Conservation (phyloP, 2,888 invertebrate genomes). For the Thecophora atra region DNA sequence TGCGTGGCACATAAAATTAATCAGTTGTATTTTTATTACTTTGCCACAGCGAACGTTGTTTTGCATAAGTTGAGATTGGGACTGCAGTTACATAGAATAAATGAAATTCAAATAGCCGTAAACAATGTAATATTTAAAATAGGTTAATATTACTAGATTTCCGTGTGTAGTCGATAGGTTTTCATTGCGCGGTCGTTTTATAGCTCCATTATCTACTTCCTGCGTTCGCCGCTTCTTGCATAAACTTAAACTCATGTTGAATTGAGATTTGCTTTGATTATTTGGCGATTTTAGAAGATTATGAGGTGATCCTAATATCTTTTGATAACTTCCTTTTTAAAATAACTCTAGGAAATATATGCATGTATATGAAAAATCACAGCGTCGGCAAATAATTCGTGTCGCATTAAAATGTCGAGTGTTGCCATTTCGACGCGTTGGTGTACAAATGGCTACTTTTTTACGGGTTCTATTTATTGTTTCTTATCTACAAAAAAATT, state of each 20-base stretch:
- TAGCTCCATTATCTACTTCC: slow-evolving; percentile 4
- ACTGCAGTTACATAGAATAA: slow-evolving; percentile 23
- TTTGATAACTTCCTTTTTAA: too few species aligned
- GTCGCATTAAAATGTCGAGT: too few species aligned
- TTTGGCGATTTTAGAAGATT: background rate
- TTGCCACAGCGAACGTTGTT: slow-evolving; percentile 57
- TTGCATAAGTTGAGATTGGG: slow-evolving; percentile 40
- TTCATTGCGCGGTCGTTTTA: slow-evolving; percentile 11
- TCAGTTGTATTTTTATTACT: slow-evolving; percentile 69
- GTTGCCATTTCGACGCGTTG: too few species aligned
- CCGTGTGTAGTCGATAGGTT: background rate
- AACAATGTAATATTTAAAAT: background rate
- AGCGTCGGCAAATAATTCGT: too few species aligned
- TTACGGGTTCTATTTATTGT: too few species aligned
- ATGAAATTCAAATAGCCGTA: background rate
- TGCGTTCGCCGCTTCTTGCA: slow-evolving; percentile 21
- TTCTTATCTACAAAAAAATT: too few species aligned
- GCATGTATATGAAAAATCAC: too few species aligned
- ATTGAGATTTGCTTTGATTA: background rate
- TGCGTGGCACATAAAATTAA: slow-evolving; percentile 95
- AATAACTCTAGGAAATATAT: too few species aligned
- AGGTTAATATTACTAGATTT: too few species aligned
- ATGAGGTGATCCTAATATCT: too few species aligned
- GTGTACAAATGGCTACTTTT: too few species aligned
- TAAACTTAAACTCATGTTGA: slow-evolving; percentile 31